Evolutionary conservation across 92 coral and sea anemone genomes (phyloP).

Genomic region (Epizoanthus scotinus): DNA sequence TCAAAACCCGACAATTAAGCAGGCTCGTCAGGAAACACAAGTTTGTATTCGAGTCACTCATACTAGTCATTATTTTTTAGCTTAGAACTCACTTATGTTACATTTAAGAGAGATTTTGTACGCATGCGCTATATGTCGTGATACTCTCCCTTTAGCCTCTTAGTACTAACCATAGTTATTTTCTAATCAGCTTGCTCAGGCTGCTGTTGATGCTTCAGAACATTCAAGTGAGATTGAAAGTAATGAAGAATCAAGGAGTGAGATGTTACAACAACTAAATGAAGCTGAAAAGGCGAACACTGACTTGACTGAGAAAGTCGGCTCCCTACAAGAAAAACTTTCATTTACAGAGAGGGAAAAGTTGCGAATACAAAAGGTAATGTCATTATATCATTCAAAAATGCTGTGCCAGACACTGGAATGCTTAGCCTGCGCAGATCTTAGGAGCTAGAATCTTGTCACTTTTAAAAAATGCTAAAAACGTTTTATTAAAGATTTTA

Average conservation of each 20-base stretch:
- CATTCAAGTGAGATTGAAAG: not conserved
- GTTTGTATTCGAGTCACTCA: no score
- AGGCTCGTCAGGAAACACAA: no score
- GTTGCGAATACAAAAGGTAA: conserved; percentile 67
- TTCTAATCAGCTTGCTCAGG: not conserved
- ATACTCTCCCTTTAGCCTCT: no score
- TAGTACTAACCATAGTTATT: not conserved
- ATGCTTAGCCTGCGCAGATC: not conserved
- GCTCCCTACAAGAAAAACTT: conserved; percentile 61
- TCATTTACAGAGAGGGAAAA: conserved; percentile 82
- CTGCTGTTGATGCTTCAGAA: not conserved
- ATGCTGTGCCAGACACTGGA: no score
- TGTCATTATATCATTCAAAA: not conserved
- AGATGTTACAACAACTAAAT: conserved; percentile 49
- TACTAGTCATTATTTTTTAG: no score
- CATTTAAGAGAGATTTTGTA: no score
- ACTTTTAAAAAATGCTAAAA: no score
- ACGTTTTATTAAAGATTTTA: no score
- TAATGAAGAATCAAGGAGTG: not conserved
- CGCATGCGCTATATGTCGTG: no score
- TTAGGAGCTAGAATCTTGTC: not conserved
- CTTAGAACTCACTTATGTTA: no score
- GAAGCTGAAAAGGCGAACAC: conserved; percentile 55
- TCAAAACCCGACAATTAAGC: no score
- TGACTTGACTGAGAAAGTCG: conserved; percentile 52